phyloP scores from a whole-genome alignment of 2,113 vertebrate genomes.

The Nerophis lumbriciformis region DNA sequence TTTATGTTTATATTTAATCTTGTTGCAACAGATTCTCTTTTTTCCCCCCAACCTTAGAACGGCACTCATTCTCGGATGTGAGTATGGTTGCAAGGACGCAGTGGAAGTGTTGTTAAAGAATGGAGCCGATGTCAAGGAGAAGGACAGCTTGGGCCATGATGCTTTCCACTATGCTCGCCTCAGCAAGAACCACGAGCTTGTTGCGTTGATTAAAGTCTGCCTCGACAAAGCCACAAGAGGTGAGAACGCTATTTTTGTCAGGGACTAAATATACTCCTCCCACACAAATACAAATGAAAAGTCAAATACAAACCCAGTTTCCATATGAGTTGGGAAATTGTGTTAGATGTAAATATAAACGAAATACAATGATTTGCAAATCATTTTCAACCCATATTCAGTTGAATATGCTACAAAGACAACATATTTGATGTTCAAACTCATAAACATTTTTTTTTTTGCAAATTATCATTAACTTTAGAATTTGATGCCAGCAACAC shows the following conservation, averaged over 20 bases:
- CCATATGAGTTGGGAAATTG: too few relatives aligned
- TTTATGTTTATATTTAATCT: not conserved
- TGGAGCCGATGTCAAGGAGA: slow-evolving; percentile 76
- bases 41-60: slow-evolving; percentile 70
- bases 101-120: slow-evolving; percentile 87
- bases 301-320: too few relatives aligned
- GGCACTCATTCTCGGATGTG: slow-evolving; percentile 89
- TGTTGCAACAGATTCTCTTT: not conserved
- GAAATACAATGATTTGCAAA: too few relatives aligned
- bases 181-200: slow-evolving; percentile 84
- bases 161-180: slow-evolving; percentile 86
- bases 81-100: slow-evolving; percentile 86
- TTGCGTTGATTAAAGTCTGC: slow-evolving; percentile 77
- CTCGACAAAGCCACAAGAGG: slow-evolving; percentile 82
- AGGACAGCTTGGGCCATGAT: slow-evolving; percentile 83
- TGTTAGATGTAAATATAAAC: too few relatives aligned
- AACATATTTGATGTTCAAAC: too few relatives aligned
- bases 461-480: too few relatives aligned
- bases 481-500: too few relatives aligned
- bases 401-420: too few relatives aligned
- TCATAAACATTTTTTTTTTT: too few relatives aligned
- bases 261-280: too few relatives aligned
- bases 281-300: too few relatives aligned
- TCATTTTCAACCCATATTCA: too few relatives aligned
- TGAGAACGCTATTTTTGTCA: slow-evolving; percentile 31